A percentile compares a stretch with the other conserved stretches of the same genome.
Conservation (phyloP, 2,797 vertebrate genomes). For the Semotilus atromaculatus region DNA sequence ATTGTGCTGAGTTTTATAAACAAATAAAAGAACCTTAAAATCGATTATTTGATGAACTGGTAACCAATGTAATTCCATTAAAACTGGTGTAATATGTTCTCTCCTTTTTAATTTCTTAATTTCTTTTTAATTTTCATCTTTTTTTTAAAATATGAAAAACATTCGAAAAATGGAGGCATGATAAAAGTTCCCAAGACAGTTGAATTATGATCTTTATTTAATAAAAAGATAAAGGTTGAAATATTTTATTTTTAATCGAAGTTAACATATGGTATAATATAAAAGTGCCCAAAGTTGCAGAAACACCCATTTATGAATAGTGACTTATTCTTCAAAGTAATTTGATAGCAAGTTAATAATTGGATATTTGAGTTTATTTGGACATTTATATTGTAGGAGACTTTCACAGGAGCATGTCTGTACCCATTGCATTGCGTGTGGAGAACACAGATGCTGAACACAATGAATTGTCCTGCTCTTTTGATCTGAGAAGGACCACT, state of each 20-base stretch:
- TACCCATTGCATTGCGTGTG: slow-evolving; percentile 73
- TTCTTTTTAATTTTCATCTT: no score
- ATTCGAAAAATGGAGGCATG: background rate
- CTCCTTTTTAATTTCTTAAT: no score
- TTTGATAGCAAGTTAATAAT: background rate
- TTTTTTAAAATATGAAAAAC: no score
- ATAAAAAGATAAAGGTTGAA: background rate
- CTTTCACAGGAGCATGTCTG: slow-evolving; percentile 80
- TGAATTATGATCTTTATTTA: background rate
- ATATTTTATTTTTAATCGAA: background rate
- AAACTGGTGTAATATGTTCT: no score
- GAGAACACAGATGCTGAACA: slow-evolving; percentile 72
- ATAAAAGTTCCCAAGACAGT: background rate
- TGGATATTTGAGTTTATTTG: background rate
- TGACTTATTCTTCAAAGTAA: background rate
- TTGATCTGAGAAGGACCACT: slow-evolving; percentile 70
- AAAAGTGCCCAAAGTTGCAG: background rate
- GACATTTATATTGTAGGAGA: slow-evolving; percentile 67
- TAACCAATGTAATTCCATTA: no score
- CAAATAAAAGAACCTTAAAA: no score
- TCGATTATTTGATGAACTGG: no score
- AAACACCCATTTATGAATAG: background rate
- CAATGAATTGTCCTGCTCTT: slow-evolving; percentile 73
- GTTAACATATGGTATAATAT: background rate
- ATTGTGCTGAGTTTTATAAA: no score